A percentile compares a stretch with the other conserved stretches of the same genome.
Evolutionary conservation across 2,888 invertebrate species (phyloP).

Genomic region (Sinelater perroti): DNA sequence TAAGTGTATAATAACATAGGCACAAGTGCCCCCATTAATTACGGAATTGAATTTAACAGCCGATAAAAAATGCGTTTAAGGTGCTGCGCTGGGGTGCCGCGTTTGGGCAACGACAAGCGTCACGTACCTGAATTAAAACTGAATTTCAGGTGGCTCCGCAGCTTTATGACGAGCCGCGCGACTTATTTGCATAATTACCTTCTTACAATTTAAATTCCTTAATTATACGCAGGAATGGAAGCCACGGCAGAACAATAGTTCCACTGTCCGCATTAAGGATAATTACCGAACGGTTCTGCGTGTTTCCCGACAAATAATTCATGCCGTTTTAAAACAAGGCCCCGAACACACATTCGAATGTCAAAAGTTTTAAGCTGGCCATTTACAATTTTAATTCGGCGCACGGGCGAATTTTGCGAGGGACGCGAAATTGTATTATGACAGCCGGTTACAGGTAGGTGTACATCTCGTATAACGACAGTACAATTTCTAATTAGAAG

Average conservation of each 20-base stretch:
- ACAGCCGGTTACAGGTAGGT: constrained; percentile 45
- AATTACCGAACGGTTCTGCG: constrained; percentile 6
- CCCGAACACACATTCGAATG: constrained; percentile 7
- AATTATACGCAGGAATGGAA: constrained; percentile 9
- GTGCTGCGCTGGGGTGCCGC: neutral
- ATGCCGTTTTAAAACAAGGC: constrained; percentile 12
- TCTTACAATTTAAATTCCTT: constrained; percentile 7
- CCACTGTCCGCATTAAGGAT: constrained; percentile 14
- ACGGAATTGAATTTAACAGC: neutral
- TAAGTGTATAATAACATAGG: constrained; percentile 20
- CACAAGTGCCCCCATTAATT: constrained; percentile 7
- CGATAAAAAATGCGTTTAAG: neutral
- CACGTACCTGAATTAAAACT: no score
- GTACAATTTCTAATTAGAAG: constrained; percentile 57
- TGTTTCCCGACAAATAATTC: constrained; percentile 4
- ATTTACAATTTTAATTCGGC: constrained; percentile 20
- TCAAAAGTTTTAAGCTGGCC: constrained; percentile 12
- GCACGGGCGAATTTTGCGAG: constrained; percentile 21
- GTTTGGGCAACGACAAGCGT: no score
- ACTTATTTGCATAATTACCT: constrained; percentile 11
- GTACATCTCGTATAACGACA: constrained; percentile 53
- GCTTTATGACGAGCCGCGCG: neutral
- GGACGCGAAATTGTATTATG: constrained; percentile 48
- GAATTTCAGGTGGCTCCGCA: no score
- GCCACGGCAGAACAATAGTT: constrained; percentile 10